Percentiles rank a stretch among this genome's conserved stretches.
phyloP scores from a whole-genome alignment of 2,113 vertebrate species.

The Microcebus murinus region DNA sequence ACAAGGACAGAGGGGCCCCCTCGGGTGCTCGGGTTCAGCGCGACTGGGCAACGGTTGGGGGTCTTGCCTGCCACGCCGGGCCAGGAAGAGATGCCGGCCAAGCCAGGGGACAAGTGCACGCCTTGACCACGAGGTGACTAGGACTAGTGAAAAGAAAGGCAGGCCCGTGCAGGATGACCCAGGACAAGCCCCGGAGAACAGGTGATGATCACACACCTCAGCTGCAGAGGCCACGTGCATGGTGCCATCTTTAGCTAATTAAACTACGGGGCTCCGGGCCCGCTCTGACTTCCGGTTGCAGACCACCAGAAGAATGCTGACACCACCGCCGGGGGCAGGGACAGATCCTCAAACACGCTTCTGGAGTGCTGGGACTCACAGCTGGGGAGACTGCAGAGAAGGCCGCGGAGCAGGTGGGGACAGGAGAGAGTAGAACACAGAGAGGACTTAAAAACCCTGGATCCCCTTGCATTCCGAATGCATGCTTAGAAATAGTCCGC shows the following conservation, averaged over 20 bases:
- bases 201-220: fast-evolving
- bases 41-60: neutral
- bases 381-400: neutral
- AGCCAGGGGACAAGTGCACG: neutral
- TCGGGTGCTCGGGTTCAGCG: neutral
- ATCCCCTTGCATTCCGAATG: neutral
- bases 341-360: neutral
- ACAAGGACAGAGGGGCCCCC: neutral
- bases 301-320: neutral
- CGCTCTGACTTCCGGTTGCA: neutral
- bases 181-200: neutral
- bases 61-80: neutral
- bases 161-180: fast-evolving
- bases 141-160: neutral
- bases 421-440: neutral
- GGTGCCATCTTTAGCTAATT: neutral
- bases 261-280: neutral
- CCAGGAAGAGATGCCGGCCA: neutral
- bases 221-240: neutral
- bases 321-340: neutral
- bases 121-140: neutral
- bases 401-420: neutral
- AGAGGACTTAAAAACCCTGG: neutral
- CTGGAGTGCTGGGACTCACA: neutral
- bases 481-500: neutral